phyloP scores from a whole-genome alignment of 2,797 vertebrate genomes.

The Pogonophryne albipinna region DNA sequence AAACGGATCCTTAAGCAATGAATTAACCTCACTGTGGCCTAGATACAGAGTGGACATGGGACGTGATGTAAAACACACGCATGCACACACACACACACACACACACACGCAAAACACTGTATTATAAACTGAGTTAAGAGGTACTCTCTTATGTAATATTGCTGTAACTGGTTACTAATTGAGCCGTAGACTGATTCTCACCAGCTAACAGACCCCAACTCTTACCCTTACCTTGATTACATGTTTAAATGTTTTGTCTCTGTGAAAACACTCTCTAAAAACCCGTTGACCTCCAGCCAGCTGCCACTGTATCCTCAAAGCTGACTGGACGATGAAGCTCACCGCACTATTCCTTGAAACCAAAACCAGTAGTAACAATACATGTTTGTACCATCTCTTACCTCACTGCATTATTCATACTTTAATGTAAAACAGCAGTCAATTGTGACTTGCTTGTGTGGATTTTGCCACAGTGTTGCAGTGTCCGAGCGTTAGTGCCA shows the following conservation, averaged over 20 bases:
- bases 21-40: conserved; percentile 65
- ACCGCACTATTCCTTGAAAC: conserved; percentile 79
- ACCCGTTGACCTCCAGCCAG: conserved; percentile 68
- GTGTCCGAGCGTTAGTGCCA: conserved; percentile 51
- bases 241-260: conserved; percentile 75
- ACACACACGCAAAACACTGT: conserved; percentile 60
- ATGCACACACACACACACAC: conserved; percentile 5
- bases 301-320: conserved; percentile 66
- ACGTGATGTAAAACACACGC: conserved; percentile 56
- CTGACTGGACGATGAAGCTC: conserved; percentile 58
- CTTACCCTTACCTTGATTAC: conserved; percentile 70
- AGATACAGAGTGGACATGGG: conserved; percentile 65
- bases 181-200: conserved; percentile 80
- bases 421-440: conserved; percentile 41
- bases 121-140: conserved; percentile 72
- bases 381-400: conserved; percentile 67
- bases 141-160: conserved; percentile 68
- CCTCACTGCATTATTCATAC: conserved; percentile 75
- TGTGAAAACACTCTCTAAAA: conserved; percentile 69
- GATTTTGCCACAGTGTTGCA: conserved; percentile 53
- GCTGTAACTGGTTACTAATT: conserved; percentile 75
- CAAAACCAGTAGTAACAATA: conserved; percentile 70
- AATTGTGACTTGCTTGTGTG: conserved; percentile 46
- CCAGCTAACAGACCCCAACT: conserved; percentile 77
- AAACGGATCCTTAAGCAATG: conserved; percentile 63